phyloP scores from a whole-genome alignment of 2,888 invertebrate genomes.

The Crocallis elinguaria region DNA sequence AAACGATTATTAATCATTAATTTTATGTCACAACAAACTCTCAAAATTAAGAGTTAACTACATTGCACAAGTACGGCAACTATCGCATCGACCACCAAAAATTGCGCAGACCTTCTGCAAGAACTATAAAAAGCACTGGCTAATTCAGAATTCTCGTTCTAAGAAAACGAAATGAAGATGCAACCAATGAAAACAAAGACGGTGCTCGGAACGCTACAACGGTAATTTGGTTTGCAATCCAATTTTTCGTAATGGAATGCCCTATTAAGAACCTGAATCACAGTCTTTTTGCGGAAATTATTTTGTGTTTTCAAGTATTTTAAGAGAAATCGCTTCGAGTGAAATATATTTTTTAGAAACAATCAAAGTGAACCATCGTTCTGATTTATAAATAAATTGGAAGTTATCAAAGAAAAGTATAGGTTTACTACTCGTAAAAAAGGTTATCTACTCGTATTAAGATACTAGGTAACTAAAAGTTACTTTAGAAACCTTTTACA shows the following conservation, averaged over 20 bases:
- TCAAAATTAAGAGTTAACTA: neutral
- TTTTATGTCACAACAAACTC: neutral
- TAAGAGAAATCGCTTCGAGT: neutral
- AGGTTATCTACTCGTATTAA: no score
- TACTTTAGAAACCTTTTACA: neutral
- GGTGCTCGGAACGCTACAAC: slow-evolving; percentile 20
- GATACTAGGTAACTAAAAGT: neutral
- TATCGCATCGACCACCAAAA: neutral
- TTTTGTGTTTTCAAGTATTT: slow-evolving; percentile 5
- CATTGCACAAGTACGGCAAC: neutral
- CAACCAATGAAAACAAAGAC: slow-evolving; percentile 30
- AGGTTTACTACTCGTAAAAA: no score
- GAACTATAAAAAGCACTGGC: slow-evolving; percentile 3
- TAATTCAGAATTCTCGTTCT: slow-evolving; percentile 27
- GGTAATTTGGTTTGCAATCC: slow-evolving; percentile 34
- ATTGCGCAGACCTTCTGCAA: neutral
- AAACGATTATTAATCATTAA: no score
- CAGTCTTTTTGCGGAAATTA: slow-evolving; percentile 23
- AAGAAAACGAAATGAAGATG: slow-evolving; percentile 31
- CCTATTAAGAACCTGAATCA: slow-evolving; percentile 19
- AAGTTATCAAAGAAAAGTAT: no score
- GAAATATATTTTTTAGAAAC: no score
- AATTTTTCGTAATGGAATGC: slow-evolving; percentile 28
- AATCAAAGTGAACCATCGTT: no score
- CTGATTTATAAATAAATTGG: neutral